Evolutionary conservation across 2,113 vertebrate genomes (phyloP).

Genomic region (Oryzias curvinotus): DNA sequence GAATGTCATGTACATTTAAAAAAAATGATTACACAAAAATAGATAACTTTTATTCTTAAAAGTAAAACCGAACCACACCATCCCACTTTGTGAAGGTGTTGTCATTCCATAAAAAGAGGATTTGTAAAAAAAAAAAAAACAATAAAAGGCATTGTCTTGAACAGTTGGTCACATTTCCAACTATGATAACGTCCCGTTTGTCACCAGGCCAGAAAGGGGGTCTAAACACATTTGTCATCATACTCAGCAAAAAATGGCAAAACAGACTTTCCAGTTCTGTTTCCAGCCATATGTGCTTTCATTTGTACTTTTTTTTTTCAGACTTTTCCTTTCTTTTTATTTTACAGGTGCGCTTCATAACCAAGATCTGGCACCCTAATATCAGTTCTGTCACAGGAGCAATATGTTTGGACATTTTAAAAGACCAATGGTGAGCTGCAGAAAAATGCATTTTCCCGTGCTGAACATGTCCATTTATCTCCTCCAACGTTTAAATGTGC

Average conservation of each 20-base stretch:
- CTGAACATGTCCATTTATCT: background rate
- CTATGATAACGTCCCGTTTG: background rate
- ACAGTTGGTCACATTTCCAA: background rate
- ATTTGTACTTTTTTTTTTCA: background rate
- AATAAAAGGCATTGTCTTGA: background rate
- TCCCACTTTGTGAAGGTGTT: no score
- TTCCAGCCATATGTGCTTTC: background rate
- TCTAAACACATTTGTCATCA: background rate
- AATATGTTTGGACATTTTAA: constrained; percentile 99
- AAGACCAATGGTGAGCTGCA: constrained; percentile 96
- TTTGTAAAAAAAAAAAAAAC: no score
- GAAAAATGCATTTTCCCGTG: background rate
- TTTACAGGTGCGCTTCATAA: constrained; percentile 95
- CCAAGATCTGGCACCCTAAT: constrained; percentile 99
- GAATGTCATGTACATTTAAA: no score
- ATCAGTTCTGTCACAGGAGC: constrained; percentile 99
- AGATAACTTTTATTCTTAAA: no score
- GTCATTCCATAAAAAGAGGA: no score
- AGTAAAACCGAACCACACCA: no score
- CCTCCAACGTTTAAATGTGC: constrained; percentile 4
- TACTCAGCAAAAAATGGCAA: background rate
- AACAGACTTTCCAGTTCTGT: background rate
- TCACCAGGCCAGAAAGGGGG: background rate
- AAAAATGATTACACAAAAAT: no score
- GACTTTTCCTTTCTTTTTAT: background rate